Conservation (phyloP, 2,888 invertebrate genomes). For the Teleiodes luculella region DNA sequence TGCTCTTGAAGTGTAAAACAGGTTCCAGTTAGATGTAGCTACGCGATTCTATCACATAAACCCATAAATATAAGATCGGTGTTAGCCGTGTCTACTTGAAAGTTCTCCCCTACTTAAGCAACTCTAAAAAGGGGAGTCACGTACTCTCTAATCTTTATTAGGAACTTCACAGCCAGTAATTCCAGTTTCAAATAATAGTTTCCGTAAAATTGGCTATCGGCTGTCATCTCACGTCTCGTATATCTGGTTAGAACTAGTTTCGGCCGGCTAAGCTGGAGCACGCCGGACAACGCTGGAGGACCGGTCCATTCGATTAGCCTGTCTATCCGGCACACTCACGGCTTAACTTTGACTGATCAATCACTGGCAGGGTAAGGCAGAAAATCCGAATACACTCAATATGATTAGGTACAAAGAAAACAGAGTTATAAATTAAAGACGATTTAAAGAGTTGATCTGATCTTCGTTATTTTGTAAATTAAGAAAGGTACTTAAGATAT, state of each 20-base stretch:
- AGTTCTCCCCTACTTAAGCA: no score
- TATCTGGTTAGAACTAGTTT: background rate
- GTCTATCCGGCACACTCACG: background rate
- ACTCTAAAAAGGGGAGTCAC: background rate
- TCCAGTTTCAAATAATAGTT: background rate
- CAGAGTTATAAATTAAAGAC: no score
- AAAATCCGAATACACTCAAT: no score
- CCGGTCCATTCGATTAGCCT: background rate
- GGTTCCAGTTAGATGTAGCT: no score
- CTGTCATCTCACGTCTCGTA: background rate
- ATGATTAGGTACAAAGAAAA: no score
- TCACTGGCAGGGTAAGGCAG: background rate
- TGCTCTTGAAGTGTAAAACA: no score
- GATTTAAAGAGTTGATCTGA: no score
- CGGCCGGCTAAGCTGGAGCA: background rate
- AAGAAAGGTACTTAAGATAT: no score
- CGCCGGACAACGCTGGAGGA: background rate
- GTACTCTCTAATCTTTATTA: background rate
- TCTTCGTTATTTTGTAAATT: no score
- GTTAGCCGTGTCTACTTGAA: no score
- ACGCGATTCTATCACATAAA: no score
- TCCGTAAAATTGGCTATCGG: conserved; percentile 6
- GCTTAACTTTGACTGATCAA: background rate
- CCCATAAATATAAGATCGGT: no score
- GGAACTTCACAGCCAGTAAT: background rate